Conservation (phyloP, 2,113 vertebrate genomes). For the Tyrannus savana region DNA sequence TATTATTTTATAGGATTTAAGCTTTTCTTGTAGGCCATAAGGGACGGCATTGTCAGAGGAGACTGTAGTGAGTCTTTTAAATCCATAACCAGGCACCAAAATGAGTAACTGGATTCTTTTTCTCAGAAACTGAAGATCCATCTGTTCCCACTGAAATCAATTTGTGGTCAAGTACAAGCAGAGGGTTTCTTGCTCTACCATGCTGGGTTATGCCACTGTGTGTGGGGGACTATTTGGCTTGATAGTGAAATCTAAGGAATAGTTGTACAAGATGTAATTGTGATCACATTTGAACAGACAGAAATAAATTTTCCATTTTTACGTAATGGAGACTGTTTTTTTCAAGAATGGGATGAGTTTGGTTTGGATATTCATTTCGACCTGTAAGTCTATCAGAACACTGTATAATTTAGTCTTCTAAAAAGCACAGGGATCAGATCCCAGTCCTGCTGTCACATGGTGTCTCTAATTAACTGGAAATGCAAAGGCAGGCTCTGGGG, state of each 20-base stretch:
- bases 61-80: neutral
- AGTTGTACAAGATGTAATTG: neutral
- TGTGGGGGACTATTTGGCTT: neutral
- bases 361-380: neutral
- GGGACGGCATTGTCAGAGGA: neutral
- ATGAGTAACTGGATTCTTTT: neutral
- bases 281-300: neutral
- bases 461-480: slow-evolving; percentile 3
- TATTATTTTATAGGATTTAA: neutral
- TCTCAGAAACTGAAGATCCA: neutral
- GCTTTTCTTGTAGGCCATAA: neutral
- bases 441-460: neutral
- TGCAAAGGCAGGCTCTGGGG: neutral
- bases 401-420: neutral
- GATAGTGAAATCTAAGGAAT: neutral
- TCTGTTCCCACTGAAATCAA: slow-evolving; percentile 30
- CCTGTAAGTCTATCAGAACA: neutral
- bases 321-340: neutral
- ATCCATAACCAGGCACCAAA: neutral
- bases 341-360: neutral
- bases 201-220: neutral
- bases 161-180: neutral
- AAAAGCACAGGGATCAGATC: neutral
- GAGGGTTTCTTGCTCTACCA: neutral
- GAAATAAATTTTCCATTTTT: slow-evolving; percentile 1